These are phyloP conservation scores for Pycnomerus fuliginosus DNA, from an alignment of 2,888 invertebrate species.

Conservation along the genomic window DNA sequence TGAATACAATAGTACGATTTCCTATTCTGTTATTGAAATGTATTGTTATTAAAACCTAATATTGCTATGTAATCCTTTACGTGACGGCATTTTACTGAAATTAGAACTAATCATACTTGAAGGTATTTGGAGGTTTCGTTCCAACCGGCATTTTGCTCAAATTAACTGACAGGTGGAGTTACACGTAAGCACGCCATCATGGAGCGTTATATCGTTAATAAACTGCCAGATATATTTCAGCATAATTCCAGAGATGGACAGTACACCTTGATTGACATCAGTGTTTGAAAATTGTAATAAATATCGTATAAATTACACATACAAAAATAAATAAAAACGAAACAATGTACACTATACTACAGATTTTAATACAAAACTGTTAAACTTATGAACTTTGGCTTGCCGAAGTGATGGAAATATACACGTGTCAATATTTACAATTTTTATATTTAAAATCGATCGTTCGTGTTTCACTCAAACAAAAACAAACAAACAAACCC, in stretches of 20 bases:
- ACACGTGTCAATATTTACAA: too few relatives aligned
- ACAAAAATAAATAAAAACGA: conserved; percentile 42
- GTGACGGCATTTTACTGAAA: conserved; percentile 3
- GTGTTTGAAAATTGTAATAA: conserved; percentile 33
- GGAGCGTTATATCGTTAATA: too few relatives aligned
- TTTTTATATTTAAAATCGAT: too few relatives aligned
- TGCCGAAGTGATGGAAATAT: conserved; percentile 39
- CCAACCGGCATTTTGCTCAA: too few relatives aligned
- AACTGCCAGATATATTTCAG: too few relatives aligned
- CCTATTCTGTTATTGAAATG: conserved; percentile 16
- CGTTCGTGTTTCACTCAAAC: too few relatives aligned
- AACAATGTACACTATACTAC: conserved; percentile 34
- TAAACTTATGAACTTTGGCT: conserved; percentile 45
- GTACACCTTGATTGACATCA: conserved; percentile 16
- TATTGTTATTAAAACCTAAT: conserved; percentile 18
- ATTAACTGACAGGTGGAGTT: too few relatives aligned
- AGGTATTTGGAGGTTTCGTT: background rate
- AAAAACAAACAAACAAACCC: too few relatives aligned
- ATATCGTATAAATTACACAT: conserved; percentile 37
- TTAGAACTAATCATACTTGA: background rate
- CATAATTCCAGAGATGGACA: too few relatives aligned
- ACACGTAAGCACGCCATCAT: too few relatives aligned
- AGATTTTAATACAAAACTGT: conserved; percentile 34
- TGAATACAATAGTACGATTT: conserved; percentile 2
- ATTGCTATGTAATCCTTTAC: conserved; percentile 14